A percentile compares a stretch with the other conserved stretches of the same genome.
These are phyloP conservation scores for Synergus gifuensis DNA, from an alignment of 2,888 invertebrate genomes.

Conservation along the genomic window DNA sequence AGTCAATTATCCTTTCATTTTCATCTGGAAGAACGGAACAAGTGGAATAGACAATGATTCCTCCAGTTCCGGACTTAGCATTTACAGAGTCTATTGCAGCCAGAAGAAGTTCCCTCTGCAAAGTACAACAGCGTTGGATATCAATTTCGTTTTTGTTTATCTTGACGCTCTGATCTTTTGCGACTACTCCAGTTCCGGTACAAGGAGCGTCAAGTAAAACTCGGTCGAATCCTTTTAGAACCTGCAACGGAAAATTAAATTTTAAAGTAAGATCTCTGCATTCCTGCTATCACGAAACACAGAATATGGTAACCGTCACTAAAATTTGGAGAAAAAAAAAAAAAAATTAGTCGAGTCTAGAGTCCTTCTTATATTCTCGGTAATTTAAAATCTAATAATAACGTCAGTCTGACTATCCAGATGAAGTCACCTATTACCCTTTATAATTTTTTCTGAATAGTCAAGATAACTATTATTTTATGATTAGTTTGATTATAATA, in stretches of 20 bases:
- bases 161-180: conserved; percentile 98
- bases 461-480: too few species aligned
- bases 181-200: conserved; percentile 98
- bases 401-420: too few species aligned
- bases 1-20: conserved; percentile 95
- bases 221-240: conserved; percentile 95
- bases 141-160: conserved; percentile 93
- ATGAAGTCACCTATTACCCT: too few species aligned
- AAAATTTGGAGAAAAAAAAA: too few species aligned
- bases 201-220: conserved; percentile 98
- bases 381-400: too few species aligned
- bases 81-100: conserved; percentile 98
- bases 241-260: conserved; percentile 74
- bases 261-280: neutral
- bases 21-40: conserved; percentile 99
- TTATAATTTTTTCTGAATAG: too few species aligned
- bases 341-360: too few species aligned
- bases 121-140: conserved; percentile 92
- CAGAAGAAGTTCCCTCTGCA: conserved; percentile 94
- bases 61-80: conserved; percentile 94
- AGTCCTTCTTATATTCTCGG: too few species aligned
- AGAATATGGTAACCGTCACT: too few species aligned
- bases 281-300: too few species aligned
- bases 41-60: conserved; percentile 98
- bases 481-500: too few species aligned